phyloP scores from a whole-genome alignment of 2,888 invertebrate species.

The Prosapia bicincta region DNA sequence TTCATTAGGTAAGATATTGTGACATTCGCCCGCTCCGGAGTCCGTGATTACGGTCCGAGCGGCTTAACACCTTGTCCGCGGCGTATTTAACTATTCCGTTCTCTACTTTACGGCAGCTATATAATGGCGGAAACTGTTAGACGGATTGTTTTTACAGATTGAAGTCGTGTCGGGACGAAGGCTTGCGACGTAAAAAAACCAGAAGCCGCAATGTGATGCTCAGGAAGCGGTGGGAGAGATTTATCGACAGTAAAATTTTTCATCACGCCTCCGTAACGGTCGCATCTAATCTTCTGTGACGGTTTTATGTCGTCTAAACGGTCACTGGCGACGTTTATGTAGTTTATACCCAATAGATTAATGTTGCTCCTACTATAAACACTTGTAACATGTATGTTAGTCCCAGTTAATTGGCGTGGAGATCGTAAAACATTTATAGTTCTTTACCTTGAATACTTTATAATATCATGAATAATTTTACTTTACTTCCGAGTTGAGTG shows the following conservation, averaged over 20 bases:
- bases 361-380: too few relatives aligned
- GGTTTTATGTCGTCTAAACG: neutral
- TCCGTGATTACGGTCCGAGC: neutral
- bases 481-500: too few relatives aligned
- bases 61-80: neutral
- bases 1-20: neutral
- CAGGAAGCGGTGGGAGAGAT: neutral
- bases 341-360: neutral
- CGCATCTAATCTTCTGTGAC: neutral
- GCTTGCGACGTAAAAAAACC: neutral
- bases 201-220: neutral
- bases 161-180: neutral
- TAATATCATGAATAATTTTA: too few relatives aligned
- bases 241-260: neutral
- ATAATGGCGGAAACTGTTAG: neutral
- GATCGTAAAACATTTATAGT: too few relatives aligned
- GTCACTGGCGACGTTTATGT: neutral
- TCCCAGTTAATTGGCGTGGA: too few relatives aligned
- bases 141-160: neutral
- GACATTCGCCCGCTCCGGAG: neutral
- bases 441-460: too few relatives aligned
- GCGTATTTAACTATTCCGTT: neutral
- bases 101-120: neutral
- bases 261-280: neutral
- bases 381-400: too few relatives aligned